phyloP scores from a whole-genome alignment of 2,888 invertebrate genomes.

The Odontomyia ornata region DNA sequence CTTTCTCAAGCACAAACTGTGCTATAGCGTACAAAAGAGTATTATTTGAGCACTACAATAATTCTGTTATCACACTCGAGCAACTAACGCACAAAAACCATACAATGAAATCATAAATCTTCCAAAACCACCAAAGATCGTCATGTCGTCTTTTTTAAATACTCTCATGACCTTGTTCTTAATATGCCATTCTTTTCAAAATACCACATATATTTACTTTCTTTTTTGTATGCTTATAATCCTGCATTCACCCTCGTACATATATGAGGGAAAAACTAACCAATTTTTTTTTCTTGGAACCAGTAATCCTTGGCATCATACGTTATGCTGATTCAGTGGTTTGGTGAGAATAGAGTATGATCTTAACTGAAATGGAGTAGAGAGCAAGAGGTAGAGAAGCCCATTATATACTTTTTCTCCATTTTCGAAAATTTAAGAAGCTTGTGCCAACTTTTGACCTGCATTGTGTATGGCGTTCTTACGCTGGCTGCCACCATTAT shows the following conservation, averaged over 20 bases:
- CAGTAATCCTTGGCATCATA: background rate
- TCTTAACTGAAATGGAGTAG: no score
- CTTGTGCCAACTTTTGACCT: conserved; percentile 7
- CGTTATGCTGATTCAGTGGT: background rate
- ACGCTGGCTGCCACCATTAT: background rate
- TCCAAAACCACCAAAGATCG: background rate
- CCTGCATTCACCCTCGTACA: background rate
- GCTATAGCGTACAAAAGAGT: background rate
- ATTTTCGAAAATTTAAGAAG: background rate
- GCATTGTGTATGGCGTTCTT: background rate
- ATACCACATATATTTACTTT: background rate
- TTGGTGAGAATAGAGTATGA: background rate
- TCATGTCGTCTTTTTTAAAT: background rate
- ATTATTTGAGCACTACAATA: no score
- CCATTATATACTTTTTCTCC: background rate
- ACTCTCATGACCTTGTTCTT: background rate
- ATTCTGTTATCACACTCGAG: no score
- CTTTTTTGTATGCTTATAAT: background rate
- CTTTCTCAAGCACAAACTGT: background rate
- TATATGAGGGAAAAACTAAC: background rate
- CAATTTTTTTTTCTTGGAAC: background rate
- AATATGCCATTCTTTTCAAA: background rate
- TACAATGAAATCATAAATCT: background rate
- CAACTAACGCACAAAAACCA: background rate
- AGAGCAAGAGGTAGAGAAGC: background rate